Conservation (phyloP, 2,888 invertebrate species). For the Marronus borbonicus region DNA sequence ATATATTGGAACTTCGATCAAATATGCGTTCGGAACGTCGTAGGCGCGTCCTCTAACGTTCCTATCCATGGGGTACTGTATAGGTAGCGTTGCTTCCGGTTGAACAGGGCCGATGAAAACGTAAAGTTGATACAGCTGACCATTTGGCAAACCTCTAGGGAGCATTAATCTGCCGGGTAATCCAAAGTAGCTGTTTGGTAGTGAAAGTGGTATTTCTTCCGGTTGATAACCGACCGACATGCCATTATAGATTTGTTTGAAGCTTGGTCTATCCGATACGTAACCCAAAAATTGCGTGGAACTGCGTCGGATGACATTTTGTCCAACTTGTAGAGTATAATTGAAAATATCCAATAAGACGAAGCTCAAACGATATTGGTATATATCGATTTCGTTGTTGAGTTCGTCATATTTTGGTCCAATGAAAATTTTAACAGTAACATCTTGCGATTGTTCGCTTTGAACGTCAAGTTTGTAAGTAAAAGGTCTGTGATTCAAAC, state of each 20-base stretch:
- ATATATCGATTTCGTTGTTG: constrained; percentile 70
- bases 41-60: constrained; percentile 68
- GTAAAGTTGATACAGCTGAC: constrained; percentile 74
- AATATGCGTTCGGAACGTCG: constrained; percentile 77
- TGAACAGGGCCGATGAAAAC: constrained; percentile 69
- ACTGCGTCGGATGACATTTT: constrained; percentile 77
- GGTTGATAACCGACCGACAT: background rate
- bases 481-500: constrained; percentile 79
- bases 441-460: constrained; percentile 74
- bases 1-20: constrained; percentile 77
- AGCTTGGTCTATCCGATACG: constrained; percentile 76
- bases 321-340: constrained; percentile 74
- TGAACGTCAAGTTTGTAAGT: constrained; percentile 73
- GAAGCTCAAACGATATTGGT: constrained; percentile 77
- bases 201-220: background rate
- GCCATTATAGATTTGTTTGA: constrained; percentile 71
- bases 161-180: constrained; percentile 72
- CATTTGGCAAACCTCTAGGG: constrained; percentile 79
- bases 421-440: constrained; percentile 78
- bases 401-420: constrained; percentile 78
- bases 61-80: constrained; percentile 60
- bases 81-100: constrained; percentile 71
- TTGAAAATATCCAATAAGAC: constrained; percentile 77
- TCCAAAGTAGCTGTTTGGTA: background rate
- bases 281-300: constrained; percentile 68